Conservation (phyloP, 1,140 invertebrate genomes). For the Aphelinus atriplicis region DNA sequence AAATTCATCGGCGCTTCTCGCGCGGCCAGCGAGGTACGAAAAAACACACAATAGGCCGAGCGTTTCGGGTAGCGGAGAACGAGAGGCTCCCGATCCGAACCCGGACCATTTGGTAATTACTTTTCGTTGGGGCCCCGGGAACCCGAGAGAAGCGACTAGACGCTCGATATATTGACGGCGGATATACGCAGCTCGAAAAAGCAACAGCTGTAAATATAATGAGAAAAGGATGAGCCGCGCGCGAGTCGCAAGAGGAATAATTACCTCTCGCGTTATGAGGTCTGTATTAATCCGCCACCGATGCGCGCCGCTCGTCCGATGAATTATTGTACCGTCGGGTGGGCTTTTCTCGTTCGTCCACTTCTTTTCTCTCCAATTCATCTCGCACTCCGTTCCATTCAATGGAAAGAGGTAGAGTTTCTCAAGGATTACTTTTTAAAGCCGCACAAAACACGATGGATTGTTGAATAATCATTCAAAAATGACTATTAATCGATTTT, state of each 20-base stretch:
- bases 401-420: neutral
- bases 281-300: slow-evolving; percentile 3
- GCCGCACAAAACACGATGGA: no score
- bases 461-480: no score
- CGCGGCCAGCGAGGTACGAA: no score
- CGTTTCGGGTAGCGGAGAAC: neutral
- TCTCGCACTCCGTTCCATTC: neutral
- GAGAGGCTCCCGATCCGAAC: neutral
- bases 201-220: no score
- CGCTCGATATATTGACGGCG: neutral
- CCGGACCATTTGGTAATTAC: neutral
- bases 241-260: no score
- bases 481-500: no score
- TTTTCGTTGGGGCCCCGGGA: neutral
- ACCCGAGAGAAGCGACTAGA: neutral
- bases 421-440: no score
- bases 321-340: slow-evolving; percentile 11
- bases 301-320: neutral
- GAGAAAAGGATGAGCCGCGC: no score
- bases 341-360: neutral
- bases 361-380: neutral
- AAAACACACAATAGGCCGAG: no score
- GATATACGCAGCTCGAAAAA: no score
- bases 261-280: neutral
- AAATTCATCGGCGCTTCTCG: no score